Conservation (phyloP, 2,888 invertebrate genomes). For the Philonicus albiceps region DNA sequence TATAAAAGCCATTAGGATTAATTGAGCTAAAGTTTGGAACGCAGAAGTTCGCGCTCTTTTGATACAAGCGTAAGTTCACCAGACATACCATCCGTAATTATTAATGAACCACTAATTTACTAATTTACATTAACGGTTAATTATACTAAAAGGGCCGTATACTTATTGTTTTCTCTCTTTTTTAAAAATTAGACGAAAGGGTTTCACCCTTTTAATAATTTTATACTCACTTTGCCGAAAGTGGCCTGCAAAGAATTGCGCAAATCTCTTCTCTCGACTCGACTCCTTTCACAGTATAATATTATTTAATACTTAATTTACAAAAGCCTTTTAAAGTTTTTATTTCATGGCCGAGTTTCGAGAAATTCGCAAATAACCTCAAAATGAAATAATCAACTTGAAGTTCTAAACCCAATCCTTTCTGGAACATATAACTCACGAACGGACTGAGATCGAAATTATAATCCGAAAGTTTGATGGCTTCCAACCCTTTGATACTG, state of each 20-base stretch:
- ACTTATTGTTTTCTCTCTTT: neutral
- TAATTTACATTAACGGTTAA: neutral
- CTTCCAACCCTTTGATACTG: constrained; percentile 8
- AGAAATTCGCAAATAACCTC: neutral
- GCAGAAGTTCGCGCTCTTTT: neutral
- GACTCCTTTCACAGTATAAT: neutral
- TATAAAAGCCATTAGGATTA: neutral
- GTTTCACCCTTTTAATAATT: neutral
- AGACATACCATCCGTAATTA: neutral
- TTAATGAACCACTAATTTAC: neutral
- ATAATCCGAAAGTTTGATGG: constrained; percentile 15
- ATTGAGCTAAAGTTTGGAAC: neutral
- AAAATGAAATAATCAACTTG: neutral
- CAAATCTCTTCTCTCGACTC: neutral
- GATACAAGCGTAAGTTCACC: neutral
- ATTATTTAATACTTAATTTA: neutral
- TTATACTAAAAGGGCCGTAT: neutral
- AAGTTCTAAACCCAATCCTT: neutral
- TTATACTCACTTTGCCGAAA: neutral
- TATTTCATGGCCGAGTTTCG: neutral
- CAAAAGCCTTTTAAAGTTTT: neutral
- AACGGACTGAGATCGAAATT: neutral
- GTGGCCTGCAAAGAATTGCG: neutral
- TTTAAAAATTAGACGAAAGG: neutral
- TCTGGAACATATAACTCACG: neutral